A percentile compares a stretch with the other conserved stretches of the same genome.
Conservation (phyloP, 2,113 vertebrate genomes). For the Ammodytes dubius region DNA sequence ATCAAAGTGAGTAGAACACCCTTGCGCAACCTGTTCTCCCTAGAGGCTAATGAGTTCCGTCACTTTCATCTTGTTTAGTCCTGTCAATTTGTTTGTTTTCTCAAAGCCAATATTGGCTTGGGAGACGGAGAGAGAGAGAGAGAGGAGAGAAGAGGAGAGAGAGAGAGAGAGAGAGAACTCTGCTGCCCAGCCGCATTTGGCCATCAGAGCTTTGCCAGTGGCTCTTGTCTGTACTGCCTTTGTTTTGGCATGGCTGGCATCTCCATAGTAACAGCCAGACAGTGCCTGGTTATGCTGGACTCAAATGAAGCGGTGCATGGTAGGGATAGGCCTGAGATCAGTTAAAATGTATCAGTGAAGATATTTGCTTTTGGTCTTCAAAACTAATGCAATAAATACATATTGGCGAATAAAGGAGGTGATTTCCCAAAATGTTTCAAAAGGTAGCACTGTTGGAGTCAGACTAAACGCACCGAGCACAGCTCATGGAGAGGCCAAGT, state of each 20-base stretch:
- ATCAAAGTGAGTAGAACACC: slow-evolving; percentile 6
- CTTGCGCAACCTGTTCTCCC: slow-evolving; percentile 4
- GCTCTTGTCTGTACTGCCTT: slow-evolving; percentile 67
- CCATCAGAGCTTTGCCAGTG: slow-evolving; percentile 58
- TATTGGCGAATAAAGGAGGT: neutral
- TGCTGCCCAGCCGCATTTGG: slow-evolving; percentile 63
- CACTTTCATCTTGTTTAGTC: slow-evolving; percentile 17
- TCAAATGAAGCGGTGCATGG: slow-evolving; percentile 45
- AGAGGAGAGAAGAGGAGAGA: neutral
- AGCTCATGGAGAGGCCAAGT: neutral
- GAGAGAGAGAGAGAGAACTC: slow-evolving; percentile 19
- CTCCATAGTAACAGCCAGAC: slow-evolving; percentile 80
- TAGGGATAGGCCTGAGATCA: slow-evolving; percentile 30
- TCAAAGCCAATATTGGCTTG: slow-evolving; percentile 53
- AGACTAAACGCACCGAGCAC: neutral
- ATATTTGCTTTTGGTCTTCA: neutral
- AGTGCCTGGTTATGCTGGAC: slow-evolving; percentile 57
- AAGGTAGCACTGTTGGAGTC: neutral
- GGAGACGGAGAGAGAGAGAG: neutral
- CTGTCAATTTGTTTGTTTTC: slow-evolving; percentile 43
- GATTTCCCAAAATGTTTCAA: neutral
- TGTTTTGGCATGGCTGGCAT: slow-evolving; percentile 71
- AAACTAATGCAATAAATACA: neutral
- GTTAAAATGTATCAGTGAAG: slow-evolving; percentile 8
- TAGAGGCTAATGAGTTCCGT: slow-evolving; percentile 26